Evolutionary conservation across 2,113 vertebrate species (phyloP).

Genomic region (Chaetorhynchus papuensis): DNA sequence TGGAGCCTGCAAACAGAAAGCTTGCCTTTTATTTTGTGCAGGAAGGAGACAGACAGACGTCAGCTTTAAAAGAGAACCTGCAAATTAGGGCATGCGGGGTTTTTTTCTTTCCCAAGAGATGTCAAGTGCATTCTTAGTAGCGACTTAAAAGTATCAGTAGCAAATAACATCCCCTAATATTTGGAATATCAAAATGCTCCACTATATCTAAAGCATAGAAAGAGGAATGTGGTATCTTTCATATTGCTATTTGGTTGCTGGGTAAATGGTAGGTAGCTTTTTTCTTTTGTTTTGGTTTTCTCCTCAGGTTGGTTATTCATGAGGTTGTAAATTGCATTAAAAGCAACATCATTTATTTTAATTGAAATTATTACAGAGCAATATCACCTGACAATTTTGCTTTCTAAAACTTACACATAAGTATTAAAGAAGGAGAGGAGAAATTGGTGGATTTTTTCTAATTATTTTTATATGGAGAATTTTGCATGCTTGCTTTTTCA

Average conservation of each 20-base stretch:
- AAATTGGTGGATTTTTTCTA: background rate
- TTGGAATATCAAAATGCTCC: background rate
- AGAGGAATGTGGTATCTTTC: background rate
- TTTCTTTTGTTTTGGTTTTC: background rate
- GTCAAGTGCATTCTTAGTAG: background rate
- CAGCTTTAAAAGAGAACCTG: background rate
- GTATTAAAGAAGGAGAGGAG: background rate
- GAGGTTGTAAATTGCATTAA: background rate
- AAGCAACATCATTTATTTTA: background rate
- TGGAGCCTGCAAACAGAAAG: background rate
- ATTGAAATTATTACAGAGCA: background rate
- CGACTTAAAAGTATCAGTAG: background rate
- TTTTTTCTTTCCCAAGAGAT: background rate
- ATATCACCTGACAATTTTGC: background rate
- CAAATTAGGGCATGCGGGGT: fast-evolving
- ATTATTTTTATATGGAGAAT: background rate
- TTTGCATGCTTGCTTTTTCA: background rate
- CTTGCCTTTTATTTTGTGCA: background rate
- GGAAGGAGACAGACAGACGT: background rate
- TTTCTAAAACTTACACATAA: background rate
- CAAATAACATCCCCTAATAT: background rate
- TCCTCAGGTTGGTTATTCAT: background rate
- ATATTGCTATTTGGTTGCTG: background rate
- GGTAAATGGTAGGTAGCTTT: background rate
- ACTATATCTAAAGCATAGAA: background rate